Conservation (phyloP, 2,888 invertebrate genomes). For the Hydraecia micacea region DNA sequence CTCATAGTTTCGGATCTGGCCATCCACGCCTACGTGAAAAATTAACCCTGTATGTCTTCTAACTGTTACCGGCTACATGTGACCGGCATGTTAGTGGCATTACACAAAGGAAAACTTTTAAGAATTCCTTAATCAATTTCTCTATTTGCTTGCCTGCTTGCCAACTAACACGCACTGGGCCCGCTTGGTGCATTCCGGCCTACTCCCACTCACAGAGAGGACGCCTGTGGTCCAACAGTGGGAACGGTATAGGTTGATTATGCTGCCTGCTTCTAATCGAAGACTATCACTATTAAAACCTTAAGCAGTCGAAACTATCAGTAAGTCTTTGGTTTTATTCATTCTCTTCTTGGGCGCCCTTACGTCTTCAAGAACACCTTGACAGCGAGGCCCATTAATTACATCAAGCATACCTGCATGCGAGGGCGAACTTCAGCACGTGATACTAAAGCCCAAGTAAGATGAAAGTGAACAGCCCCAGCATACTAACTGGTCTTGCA, state of each 20-base stretch:
- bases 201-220: too few species aligned
- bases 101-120: not conserved
- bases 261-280: not conserved
- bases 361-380: not conserved
- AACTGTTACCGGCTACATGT: too few species aligned
- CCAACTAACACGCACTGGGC: not conserved
- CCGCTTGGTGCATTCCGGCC: not conserved
- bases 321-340: not conserved
- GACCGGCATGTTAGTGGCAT: not conserved
- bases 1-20: too few species aligned
- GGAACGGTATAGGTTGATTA: not conserved
- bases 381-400: not conserved
- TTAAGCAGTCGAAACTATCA: not conserved
- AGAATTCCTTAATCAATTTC: not conserved
- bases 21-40: too few species aligned
- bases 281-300: not conserved
- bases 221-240: too few species aligned
- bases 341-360: not conserved
- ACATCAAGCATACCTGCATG: constrained; percentile 17
- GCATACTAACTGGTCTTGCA: not conserved
- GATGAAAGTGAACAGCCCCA: constrained; percentile 35
- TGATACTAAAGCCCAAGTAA: constrained; percentile 9
- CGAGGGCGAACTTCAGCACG: constrained; percentile 23
- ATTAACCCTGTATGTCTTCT: too few species aligned
- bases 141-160: not conserved